These are phyloP conservation scores for Tadarida brasiliensis DNA, from an alignment of 2,797 vertebrate genomes.

Conservation along the genomic window DNA sequence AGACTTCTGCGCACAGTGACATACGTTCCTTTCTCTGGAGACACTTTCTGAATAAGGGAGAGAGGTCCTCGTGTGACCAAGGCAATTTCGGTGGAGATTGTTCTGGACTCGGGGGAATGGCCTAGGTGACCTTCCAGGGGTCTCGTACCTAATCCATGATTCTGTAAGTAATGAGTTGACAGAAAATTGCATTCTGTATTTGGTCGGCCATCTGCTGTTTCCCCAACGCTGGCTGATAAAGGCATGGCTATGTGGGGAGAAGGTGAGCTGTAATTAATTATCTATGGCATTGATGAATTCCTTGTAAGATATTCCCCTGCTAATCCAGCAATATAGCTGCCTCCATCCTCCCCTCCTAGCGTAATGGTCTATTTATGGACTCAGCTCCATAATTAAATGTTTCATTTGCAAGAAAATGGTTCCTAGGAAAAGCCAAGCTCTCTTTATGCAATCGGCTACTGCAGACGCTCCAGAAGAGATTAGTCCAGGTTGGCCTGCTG, in stretches of 20 bases:
- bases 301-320: conserved; percentile 83
- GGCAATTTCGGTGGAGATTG: conserved; percentile 47
- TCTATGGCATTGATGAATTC: conserved; percentile 87
- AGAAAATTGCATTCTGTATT: conserved; percentile 80
- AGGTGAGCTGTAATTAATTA: conserved; percentile 88
- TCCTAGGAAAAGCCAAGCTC: conserved; percentile 86
- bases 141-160: conserved; percentile 68
- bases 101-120: conserved; percentile 65
- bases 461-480: conserved; percentile 86
- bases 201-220: conserved; percentile 83
- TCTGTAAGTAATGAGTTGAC: conserved; percentile 82
- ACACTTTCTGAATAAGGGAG: conserved; percentile 31
- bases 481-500: conserved; percentile 84
- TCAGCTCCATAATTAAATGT: conserved; percentile 86
- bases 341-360: conserved; percentile 66
- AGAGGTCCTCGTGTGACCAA: neutral
- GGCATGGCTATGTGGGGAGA: conserved; percentile 81
- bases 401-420: conserved; percentile 87
- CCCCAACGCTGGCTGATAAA: conserved; percentile 82
- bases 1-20: neutral
- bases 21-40: conserved; percentile 8
- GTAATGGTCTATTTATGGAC: conserved; percentile 84
- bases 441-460: conserved; percentile 82
- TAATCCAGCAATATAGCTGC: conserved; percentile 82
- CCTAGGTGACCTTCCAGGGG: conserved; percentile 72